Evolutionary conservation across 2,797 vertebrate genomes (phyloP), one percentile per base, ranked within the genome.

Genomic region (Atherinosoma microstoma): DNA sequence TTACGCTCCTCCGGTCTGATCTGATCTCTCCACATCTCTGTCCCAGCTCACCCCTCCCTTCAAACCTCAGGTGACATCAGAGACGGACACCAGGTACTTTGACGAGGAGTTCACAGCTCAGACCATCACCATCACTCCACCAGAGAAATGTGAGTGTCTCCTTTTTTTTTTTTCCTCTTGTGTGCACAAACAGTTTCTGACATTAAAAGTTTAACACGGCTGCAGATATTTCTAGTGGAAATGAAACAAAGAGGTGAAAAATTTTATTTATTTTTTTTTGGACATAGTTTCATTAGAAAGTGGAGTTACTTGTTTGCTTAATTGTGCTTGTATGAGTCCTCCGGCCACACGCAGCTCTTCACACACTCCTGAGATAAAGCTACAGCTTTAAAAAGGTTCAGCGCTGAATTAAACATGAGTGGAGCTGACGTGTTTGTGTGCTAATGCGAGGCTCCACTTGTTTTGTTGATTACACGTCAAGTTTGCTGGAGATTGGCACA

Each of bases 51-150:
- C 96, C 88, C 98, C 97, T 93, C 97, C 97, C 75, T 99, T 99
- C 94, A 98, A 97, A 95, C 97, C 98, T 95, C 97, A 98, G 95
- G 98, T 99, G 92, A 97, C 96, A 56, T 99, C 98, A 62, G 98
- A 99, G 92, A 99, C 97, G 58, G 98, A 99, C 91, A 99, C 98
- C 89, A 96, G 98, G 91, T 99, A 99, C 93, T 99, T 99, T 82
- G 98, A 99, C 83, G 98, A 99, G 94, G 98, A 98, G 94, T 99
- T 99, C 93, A 99, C 98, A 81, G 98, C 97, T 89, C 98, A 99
- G 94, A 99, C 97, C 84, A 99, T 99, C 95, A 99, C 98, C 83
- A 98, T 99, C 95, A 99, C 97, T 29, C 98, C 97, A 6, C 98
- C 98, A 83, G 98, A 99, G 94, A 98, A 98, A 95, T 99, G 98